Evolutionary conservation across 2,113 vertebrate genomes (phyloP), one percentile per base, ranked within the genome.

Genomic region (Todiramphus saurophagus): DNA sequence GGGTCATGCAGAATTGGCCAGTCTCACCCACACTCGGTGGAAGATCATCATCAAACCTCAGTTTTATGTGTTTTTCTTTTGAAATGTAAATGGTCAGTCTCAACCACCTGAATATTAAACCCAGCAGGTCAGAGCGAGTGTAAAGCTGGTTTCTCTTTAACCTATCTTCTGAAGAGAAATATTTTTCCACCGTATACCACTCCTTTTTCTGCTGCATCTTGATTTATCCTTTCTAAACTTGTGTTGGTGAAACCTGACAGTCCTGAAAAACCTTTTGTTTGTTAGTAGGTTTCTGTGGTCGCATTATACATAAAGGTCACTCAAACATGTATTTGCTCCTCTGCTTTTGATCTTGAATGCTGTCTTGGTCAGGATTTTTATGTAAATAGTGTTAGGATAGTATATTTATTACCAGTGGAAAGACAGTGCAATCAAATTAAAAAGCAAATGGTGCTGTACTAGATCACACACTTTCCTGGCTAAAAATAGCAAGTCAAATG

Each of bases 361-460:
- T 92, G 28, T 76, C 68, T 48, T 93, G 67, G 63, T 85, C 96
- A 90, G 97, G 91, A 69, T 79, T 70, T 91, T 95, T 94, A 96
- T 95, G 96, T 97, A 96, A 96, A 97, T 96, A 48, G 33, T 90
- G 51, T 81, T 93, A 91, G 92, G 81, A 76, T 73, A 92, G 41
- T 92, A 48, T 97, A 96, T 96, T 97, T 98, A 89, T 83, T 97
- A 93, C 80, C 84, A 91, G 80, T 43, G 7, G 87, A 96, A 95
- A 97, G 83, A 95, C 75, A 95, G 83, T 13, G 0, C 76, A 80
- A 91, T 93, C 55, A 78, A 62, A 83, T 94, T 56, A 95, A 44
- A 94, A 86, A 89, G 35, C 75, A 88, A 96, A 93, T 94, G 79
- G 48, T 94, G 82, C 90, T 96, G 90, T 39, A 43, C 63, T 77